Conservation (phyloP, 2,797 vertebrate genomes). For the Sebastes kiyomatsui region DNA sequence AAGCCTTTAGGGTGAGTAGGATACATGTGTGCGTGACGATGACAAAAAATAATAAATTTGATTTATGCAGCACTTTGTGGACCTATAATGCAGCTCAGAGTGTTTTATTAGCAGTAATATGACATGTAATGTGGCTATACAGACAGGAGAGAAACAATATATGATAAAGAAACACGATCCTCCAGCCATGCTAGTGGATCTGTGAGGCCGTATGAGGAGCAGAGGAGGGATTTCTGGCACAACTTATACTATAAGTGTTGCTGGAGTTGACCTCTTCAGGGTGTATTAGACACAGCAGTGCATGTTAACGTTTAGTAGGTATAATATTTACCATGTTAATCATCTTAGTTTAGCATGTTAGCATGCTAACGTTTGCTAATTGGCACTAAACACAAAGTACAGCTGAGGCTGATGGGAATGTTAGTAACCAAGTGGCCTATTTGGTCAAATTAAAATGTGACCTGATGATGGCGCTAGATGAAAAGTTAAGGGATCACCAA, state of each 20-base stretch:
- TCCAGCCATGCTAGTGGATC: not conserved
- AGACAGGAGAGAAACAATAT: slow-evolving; percentile 1
- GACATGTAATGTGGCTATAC: not conserved
- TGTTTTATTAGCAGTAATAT: slow-evolving; percentile 17
- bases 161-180: not conserved
- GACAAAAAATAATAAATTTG: slow-evolving; percentile 47
- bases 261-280: not conserved
- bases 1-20: slow-evolving; percentile 34
- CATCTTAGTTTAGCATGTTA: not conserved
- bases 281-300: not conserved
- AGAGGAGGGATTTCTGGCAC: not conserved
- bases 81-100: slow-evolving; percentile 4
- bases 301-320: not conserved
- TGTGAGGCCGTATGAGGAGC: not conserved
- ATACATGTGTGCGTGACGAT: slow-evolving; percentile 2
- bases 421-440: not conserved
- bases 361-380: not conserved
- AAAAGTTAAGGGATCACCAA: not conserved
- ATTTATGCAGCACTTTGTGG: slow-evolving; percentile 50
- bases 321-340: not conserved
- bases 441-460: not conserved
- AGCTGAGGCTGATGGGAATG: not conserved
- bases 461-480: not conserved
- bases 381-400: not conserved
- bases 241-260: not conserved